These are phyloP conservation scores for Axinella damicornis DNA, from an alignment of 37 sponge, comb jelly and placozoan species.

Conservation along the genomic window DNA sequence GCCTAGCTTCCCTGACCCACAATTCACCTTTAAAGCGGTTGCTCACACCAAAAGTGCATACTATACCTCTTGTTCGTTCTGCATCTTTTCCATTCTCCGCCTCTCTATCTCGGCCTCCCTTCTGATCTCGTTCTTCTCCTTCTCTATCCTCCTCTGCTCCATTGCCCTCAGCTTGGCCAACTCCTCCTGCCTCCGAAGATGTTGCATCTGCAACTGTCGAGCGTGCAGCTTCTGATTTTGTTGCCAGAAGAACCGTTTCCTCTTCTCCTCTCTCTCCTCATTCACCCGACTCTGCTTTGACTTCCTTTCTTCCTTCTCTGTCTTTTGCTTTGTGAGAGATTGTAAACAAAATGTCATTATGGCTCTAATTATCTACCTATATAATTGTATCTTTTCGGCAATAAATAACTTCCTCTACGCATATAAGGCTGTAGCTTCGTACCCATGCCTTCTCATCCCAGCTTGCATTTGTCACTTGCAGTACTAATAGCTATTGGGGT, in stretches of 20 bases:
- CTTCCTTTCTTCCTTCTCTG: neutral
- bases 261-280: slow-evolving; percentile 31
- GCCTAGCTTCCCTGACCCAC: no score
- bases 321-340: neutral
- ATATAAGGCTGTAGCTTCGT: no score
- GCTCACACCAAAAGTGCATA: no score
- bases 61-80: slow-evolving; percentile 1
- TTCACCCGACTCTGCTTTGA: neutral
- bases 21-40: no score
- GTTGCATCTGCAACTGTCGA: slow-evolving; percentile 10
- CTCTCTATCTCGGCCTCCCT: slow-evolving; percentile 15
- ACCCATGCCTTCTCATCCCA: no score
- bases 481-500: no score
- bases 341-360: no score
- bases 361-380: no score
- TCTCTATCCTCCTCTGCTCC: slow-evolving; percentile 5
- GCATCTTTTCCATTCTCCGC: slow-evolving; percentile 2
- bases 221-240: slow-evolving; percentile 24
- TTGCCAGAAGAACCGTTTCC: slow-evolving; percentile 29
- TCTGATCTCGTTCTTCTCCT: slow-evolving; percentile 31
- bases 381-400: no score
- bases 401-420: no score
- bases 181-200: neutral
- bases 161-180: neutral
- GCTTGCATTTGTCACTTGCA: no score